A percentile compares a stretch with the other conserved stretches of the same genome.
phyloP scores from a whole-genome alignment of 2,888 invertebrate species.

The Nymphalis polychloros region DNA sequence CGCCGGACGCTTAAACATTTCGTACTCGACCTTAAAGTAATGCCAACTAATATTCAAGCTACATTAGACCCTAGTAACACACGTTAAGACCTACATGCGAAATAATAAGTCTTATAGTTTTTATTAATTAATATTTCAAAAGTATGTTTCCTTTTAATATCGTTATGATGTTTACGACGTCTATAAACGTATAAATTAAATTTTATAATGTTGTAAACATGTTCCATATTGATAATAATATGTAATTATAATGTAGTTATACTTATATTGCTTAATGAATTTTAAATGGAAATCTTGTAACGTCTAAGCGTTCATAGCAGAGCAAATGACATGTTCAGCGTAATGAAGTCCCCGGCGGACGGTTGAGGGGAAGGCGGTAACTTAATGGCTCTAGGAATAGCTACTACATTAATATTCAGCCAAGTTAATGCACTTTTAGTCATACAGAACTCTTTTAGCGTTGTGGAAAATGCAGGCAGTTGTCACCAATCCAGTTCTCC shows the following conservation, averaged over 20 bases:
- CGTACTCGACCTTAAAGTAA: conserved; percentile 16
- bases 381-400: conserved; percentile 60
- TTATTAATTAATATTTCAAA: neutral
- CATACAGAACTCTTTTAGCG: conserved; percentile 46
- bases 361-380: conserved; percentile 33
- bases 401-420: conserved; percentile 59
- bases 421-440: conserved; percentile 57
- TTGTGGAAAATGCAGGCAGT: conserved; percentile 53
- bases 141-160: neutral
- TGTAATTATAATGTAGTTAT: conserved; percentile 6
- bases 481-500: conserved; percentile 73
- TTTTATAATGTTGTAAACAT: neutral
- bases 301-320: conserved; percentile 26
- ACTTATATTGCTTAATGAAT: conserved; percentile 9
- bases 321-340: conserved; percentile 31
- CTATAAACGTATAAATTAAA: neutral
- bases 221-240: conserved; percentile 1
- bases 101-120: neutral
- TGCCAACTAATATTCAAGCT: neutral
- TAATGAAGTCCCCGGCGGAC: conserved; percentile 36
- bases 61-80: neutral
- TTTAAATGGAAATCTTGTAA: conserved; percentile 20
- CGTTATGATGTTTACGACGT: neutral
- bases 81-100: neutral
- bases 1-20: conserved; percentile 34